These are phyloP conservation scores for Silurus glanis DNA, from an alignment of 2,113 vertebrate species.

Conservation along the genomic window DNA sequence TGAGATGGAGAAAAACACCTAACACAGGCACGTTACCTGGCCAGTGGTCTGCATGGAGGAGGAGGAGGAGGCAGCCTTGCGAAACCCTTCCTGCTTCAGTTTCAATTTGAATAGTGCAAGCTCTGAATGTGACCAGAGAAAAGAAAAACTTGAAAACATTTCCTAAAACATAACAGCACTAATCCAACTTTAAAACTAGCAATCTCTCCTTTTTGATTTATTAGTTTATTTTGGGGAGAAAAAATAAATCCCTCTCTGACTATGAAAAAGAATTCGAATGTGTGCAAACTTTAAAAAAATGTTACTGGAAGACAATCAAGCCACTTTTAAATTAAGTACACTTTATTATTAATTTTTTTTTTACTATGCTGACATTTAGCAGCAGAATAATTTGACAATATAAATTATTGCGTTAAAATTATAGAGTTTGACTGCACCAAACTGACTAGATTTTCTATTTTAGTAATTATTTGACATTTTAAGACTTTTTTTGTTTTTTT, in stretches of 20 bases:
- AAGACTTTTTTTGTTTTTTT: not conserved
- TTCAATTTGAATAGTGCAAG: constrained; percentile 77
- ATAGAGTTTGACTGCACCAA: not conserved
- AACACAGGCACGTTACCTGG: constrained; percentile 70
- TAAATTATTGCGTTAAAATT: not conserved
- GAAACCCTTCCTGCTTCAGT: constrained; percentile 78
- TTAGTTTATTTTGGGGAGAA: not conserved
- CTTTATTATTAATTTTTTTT: not conserved
- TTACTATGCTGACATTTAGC: not conserved
- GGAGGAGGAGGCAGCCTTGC: constrained; percentile 68
- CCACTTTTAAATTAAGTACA: not conserved
- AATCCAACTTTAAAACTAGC: not conserved
- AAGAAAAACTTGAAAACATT: not conserved
- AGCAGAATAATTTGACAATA: not conserved
- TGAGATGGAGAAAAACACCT: constrained; percentile 51
- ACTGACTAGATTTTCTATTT: not conserved
- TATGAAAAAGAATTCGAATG: not conserved
- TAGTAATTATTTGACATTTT: not conserved
- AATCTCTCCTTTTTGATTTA: not conserved
- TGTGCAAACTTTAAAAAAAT: not conserved
- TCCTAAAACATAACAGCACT: not conserved
- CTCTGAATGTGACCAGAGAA: constrained; percentile 65
- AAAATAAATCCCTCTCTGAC: not conserved
- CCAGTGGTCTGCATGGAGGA: constrained; percentile 57
- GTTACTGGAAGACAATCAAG: not conserved